These are phyloP conservation scores for Noctuana brunneofusca DNA, from an alignment of 2,888 invertebrate species.

Conservation along the genomic window DNA sequence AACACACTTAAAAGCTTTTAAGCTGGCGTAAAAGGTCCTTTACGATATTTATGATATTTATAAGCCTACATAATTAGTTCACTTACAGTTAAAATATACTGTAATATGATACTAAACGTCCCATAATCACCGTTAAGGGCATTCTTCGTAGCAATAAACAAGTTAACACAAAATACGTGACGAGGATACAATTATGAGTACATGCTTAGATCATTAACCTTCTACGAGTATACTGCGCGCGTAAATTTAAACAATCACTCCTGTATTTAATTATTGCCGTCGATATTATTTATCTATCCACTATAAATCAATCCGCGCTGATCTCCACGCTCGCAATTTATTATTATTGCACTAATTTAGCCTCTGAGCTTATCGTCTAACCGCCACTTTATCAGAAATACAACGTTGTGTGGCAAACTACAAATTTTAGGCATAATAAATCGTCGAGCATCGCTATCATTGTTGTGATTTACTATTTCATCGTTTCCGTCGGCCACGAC, in stretches of 20 bases:
- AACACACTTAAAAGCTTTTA: constrained; percentile 23
- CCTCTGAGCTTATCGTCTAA: constrained; percentile 31
- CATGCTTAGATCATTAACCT: not conserved
- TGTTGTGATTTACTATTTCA: constrained; percentile 71
- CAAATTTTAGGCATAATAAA: constrained; percentile 45
- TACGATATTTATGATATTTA: constrained; percentile 26
- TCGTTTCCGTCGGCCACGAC: constrained; percentile 65
- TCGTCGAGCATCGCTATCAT: constrained; percentile 53
- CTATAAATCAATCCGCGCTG: constrained; percentile 29
- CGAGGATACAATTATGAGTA: not conserved
- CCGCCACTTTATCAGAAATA: constrained; percentile 36
- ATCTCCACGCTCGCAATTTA: constrained; percentile 31
- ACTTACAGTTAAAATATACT: constrained; percentile 15
- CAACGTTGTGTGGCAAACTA: constrained; percentile 33
- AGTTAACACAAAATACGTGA: constrained; percentile 4
- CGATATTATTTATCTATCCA: constrained; percentile 20
- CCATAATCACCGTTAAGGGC: constrained; percentile 6
- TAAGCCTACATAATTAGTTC: constrained; percentile 16
- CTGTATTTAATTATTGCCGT: constrained; percentile 21
- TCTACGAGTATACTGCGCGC: not conserved
- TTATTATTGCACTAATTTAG: constrained; percentile 35
- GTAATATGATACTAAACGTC: constrained; percentile 21
- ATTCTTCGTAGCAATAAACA: constrained; percentile 5
- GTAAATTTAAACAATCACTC: constrained; percentile 5
- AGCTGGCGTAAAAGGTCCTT: constrained; percentile 17